Evolutionary conservation across 1,140 invertebrate species (phyloP).

Genomic region (Aethina tumida): DNA sequence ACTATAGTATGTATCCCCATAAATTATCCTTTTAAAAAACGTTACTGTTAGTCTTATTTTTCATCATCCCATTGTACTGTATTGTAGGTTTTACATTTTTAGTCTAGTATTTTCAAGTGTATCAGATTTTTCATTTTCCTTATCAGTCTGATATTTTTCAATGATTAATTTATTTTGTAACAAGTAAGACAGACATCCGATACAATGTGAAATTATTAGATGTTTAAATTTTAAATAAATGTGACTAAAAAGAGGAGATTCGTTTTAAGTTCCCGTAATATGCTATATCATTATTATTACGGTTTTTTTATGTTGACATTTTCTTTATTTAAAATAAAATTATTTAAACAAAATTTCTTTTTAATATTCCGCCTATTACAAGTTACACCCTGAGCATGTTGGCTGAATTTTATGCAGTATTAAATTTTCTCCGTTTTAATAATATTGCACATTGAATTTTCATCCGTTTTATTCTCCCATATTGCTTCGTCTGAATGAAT

Average conservation of each 20-base stretch:
- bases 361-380: too few species aligned
- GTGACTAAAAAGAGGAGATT: slow-evolving; percentile 26
- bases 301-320: slow-evolving; percentile 12
- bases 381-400: too few species aligned
- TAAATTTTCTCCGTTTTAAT: too few species aligned
- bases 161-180: slow-evolving; percentile 5
- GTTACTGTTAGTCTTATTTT: slow-evolving; percentile 8
- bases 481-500: too few species aligned
- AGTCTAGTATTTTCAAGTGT: slow-evolving; percentile 20
- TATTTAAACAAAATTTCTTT: too few species aligned
- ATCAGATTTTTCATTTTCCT: slow-evolving; percentile 1
- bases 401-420: too few species aligned
- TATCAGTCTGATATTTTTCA: slow-evolving; percentile 5
- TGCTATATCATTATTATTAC: too few species aligned
- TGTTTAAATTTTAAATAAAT: slow-evolving; percentile 34
- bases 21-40: too few species aligned
- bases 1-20: slow-evolving; percentile 26
- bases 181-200: slow-evolving; percentile 21
- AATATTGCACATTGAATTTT: too few species aligned
- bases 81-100: slow-evolving; percentile 25
- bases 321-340: slow-evolving; percentile 18
- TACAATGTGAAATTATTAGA: slow-evolving; percentile 30
- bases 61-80: slow-evolving; percentile 15
- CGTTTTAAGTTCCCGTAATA: slow-evolving; percentile 7
- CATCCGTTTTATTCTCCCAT: too few species aligned